Evolutionary conservation across 53 echinoderm and acorn worm genomes (phyloP).

Genomic region (Holothuria leucospilota): DNA sequence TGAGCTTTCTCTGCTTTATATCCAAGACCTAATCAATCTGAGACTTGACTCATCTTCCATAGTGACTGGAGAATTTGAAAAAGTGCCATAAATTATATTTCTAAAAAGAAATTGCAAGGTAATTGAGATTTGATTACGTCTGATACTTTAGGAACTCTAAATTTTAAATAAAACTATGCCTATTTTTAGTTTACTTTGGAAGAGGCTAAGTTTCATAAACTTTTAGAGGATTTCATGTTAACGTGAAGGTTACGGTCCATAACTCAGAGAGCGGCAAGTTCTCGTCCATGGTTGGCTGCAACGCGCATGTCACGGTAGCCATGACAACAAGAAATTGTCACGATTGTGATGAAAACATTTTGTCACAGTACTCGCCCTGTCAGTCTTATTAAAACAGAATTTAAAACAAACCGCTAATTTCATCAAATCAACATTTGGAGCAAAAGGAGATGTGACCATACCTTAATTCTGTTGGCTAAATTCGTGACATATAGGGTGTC

Average conservation of each 20-base stretch:
- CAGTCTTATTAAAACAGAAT: background rate
- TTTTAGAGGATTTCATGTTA: slow-evolving; percentile 30
- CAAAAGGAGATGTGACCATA: no score
- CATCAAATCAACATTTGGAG: background rate
- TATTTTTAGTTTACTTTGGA: background rate
- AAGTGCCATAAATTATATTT: background rate
- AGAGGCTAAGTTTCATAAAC: slow-evolving; percentile 16
- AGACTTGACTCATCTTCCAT: no score
- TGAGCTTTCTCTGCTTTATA: no score
- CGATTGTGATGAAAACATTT: background rate
- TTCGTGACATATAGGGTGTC: background rate
- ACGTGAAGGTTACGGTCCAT: slow-evolving; percentile 31
- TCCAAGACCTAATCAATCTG: no score
- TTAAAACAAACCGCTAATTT: background rate
- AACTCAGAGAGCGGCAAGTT: background rate
- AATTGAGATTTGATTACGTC: background rate
- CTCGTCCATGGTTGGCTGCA: slow-evolving; percentile 26
- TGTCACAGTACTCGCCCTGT: background rate
- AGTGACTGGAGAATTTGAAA: background rate
- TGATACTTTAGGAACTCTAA: background rate
- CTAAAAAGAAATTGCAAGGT: background rate
- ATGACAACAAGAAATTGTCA: slow-evolving; percentile 19
- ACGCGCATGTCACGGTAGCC: slow-evolving; percentile 33
- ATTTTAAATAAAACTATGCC: background rate
- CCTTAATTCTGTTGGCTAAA: no score